Conservation (phyloP, 2,888 invertebrate species). For the Drepana falcataria region DNA sequence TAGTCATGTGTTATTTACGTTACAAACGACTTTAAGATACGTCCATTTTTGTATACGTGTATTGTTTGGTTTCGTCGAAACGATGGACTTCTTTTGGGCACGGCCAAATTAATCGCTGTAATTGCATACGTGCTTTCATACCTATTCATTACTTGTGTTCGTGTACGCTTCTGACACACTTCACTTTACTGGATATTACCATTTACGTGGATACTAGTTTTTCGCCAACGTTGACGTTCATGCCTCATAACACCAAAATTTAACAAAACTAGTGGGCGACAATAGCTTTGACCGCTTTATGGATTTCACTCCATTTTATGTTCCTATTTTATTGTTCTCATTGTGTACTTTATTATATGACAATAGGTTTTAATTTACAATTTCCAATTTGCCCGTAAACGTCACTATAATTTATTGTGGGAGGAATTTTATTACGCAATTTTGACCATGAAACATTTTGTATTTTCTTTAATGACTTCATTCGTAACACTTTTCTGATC, state of each 20-base stretch:
- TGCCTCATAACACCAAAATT: slow-evolving; percentile 15
- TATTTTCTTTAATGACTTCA: background rate
- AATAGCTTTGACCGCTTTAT: slow-evolving; percentile 37
- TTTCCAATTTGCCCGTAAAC: slow-evolving; percentile 22
- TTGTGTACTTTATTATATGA: slow-evolving; percentile 12
- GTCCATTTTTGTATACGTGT: background rate
- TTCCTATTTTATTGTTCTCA: slow-evolving; percentile 9
- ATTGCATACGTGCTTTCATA: too few species aligned
- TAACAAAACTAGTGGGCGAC: slow-evolving; percentile 25
- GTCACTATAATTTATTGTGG: slow-evolving; percentile 22
- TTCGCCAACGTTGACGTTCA: background rate
- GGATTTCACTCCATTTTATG: slow-evolving; percentile 33
- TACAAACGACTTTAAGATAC: background rate
- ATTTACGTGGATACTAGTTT: too few species aligned
- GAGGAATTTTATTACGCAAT: slow-evolving; percentile 3
- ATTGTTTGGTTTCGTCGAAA: background rate
- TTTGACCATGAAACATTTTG: background rate
- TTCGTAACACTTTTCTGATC: background rate
- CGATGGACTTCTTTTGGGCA: too few species aligned
- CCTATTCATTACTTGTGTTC: too few species aligned
- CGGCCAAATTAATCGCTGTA: too few species aligned
- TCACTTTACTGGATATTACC: too few species aligned
- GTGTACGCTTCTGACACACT: too few species aligned
- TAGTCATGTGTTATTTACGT: background rate
- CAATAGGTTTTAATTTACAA: slow-evolving; percentile 26